A percentile compares a stretch with the other conserved stretches of the same genome.
These are phyloP conservation scores for Limnephilus lunatus DNA, from an alignment of 2,888 invertebrate species.

Conservation along the genomic window DNA sequence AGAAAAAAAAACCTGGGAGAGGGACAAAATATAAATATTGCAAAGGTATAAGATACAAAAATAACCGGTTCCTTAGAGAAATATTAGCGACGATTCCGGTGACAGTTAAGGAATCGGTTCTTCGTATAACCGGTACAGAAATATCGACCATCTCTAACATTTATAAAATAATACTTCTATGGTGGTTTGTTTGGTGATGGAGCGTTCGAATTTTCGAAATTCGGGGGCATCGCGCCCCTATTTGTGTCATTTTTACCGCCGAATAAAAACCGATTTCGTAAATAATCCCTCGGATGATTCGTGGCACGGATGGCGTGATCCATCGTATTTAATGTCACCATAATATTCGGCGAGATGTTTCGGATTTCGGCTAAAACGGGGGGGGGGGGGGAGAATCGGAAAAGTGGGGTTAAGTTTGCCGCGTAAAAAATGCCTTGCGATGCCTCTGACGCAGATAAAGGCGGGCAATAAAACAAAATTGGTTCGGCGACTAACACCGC, in stretches of 20 bases:
- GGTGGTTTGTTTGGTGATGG: not conserved
- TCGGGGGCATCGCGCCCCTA: not conserved
- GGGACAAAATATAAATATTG: no score
- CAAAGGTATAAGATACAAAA: no score
- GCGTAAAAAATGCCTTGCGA: constrained; percentile 42
- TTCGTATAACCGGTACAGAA: no score
- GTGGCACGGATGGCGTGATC: constrained; percentile 42
- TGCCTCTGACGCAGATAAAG: constrained; percentile 43
- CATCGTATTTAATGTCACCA: constrained; percentile 36
- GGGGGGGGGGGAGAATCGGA: constrained; percentile 26
- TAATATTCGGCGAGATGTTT: constrained; percentile 28
- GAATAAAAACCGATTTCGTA: constrained; percentile 28
- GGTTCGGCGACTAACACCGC: constrained; percentile 53
- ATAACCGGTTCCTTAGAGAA: no score
- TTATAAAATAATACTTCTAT: not conserved
- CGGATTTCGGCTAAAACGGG: constrained; percentile 34
- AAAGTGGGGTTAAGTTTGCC: not conserved
- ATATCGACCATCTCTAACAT: no score
- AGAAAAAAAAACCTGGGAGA: no score
- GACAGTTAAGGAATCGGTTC: no score
- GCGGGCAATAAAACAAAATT: constrained; percentile 54
- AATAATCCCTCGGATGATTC: constrained; percentile 29
- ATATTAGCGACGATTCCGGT: no score
- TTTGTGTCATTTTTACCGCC: constrained; percentile 17
- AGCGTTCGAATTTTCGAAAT: constrained; percentile 12